Evolutionary conservation across 1,140 invertebrate species (phyloP).

Genomic region (Meloidogyne floridensis): DNA sequence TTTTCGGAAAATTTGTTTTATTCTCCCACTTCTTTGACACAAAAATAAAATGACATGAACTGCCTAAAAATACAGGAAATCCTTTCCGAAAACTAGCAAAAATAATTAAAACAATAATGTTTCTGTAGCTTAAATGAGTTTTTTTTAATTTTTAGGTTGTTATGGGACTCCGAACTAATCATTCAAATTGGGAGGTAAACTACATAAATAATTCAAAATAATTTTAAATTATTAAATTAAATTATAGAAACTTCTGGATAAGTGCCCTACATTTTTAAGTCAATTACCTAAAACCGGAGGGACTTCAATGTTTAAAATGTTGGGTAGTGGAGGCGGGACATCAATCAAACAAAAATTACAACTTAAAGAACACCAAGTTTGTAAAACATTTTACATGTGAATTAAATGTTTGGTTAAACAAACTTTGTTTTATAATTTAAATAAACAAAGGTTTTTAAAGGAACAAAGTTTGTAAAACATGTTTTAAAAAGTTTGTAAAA

Average conservation of each 20-base stretch:
- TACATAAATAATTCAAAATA: not conserved
- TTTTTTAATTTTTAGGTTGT: conserved; percentile 51
- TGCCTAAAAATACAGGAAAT: no score
- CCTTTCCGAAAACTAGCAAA: no score
- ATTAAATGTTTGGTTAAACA: no score
- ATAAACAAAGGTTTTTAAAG: no score
- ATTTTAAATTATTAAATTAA: not conserved
- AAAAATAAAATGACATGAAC: no score
- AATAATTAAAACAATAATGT: no score
- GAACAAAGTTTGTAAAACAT: no score
- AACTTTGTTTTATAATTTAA: no score
- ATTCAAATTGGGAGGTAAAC: conserved; percentile 45
- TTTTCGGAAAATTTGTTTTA: no score
- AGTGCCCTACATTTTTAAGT: conserved; percentile 63
- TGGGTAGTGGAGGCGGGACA: not conserved
- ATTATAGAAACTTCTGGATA: conserved; percentile 60
- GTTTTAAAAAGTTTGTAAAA: no score
- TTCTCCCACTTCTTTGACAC: no score
- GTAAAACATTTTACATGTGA: not conserved
- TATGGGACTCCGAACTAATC: conserved; percentile 50
- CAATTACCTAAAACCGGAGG: conserved; percentile 33
- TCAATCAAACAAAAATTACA: conserved; percentile 64
- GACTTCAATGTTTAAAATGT: conserved; percentile 33
- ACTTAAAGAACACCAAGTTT: conserved; percentile 78
- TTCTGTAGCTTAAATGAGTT: not conserved